phyloP scores from a whole-genome alignment of 2,888 invertebrate species.

The Lucinisca nassula region DNA sequence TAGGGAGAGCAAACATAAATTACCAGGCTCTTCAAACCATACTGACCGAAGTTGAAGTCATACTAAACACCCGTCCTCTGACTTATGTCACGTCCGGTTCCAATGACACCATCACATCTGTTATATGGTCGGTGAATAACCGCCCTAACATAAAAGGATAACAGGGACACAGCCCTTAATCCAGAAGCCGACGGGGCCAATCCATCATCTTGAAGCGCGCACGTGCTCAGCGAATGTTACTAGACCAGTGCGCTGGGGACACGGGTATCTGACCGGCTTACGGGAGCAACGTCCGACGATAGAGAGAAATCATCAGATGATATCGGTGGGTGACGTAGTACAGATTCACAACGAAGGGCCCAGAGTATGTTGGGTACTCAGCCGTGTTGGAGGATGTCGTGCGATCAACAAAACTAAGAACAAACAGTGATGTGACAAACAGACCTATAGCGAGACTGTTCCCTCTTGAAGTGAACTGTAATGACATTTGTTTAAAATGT shows the following conservation, averaged over 20 bases:
- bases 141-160: slow-evolving; percentile 17
- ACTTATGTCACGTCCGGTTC: slow-evolving; percentile 45
- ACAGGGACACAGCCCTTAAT: neutral
- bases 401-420: no score
- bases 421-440: no score
- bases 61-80: slow-evolving; percentile 38
- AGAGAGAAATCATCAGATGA: slow-evolving; percentile 25
- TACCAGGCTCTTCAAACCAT: slow-evolving; percentile 51
- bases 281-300: slow-evolving; percentile 26
- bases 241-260: slow-evolving; percentile 50
- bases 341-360: slow-evolving; percentile 42
- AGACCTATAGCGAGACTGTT: no score
- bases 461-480: no score
- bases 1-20: slow-evolving; percentile 34
- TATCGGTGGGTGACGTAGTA: slow-evolving; percentile 40
- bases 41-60: slow-evolving; percentile 57
- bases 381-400: slow-evolving; percentile 32
- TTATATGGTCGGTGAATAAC: slow-evolving; percentile 22
- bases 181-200: neutral
- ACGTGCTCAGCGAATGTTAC: neutral
- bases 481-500: no score
- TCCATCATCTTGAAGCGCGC: neutral
- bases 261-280: slow-evolving; percentile 42
- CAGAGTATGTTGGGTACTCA: slow-evolving; percentile 36
- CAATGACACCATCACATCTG: slow-evolving; percentile 37